Percentiles rank a stretch among this genome's conserved stretches.
Evolutionary conservation across 2,797 vertebrate species (phyloP).

Genomic region (Uromys caudimaculatus): DNA sequence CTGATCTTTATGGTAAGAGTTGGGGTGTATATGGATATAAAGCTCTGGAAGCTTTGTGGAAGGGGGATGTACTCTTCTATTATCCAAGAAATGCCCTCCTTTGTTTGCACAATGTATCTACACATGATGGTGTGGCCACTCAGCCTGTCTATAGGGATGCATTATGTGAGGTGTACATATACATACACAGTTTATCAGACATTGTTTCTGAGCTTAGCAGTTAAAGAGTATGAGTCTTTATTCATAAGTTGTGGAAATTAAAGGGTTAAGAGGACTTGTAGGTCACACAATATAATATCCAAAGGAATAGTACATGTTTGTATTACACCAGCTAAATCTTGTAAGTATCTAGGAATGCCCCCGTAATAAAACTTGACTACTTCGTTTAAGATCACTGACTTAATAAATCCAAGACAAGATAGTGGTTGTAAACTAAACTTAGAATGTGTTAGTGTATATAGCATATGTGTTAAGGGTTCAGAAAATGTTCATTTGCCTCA

Average conservation of each 20-base stretch:
- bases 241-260: constrained; percentile 25
- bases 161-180: neutral
- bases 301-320: constrained; percentile 34
- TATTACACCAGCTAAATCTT: constrained; percentile 34
- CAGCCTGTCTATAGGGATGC: neutral
- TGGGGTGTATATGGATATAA: neutral
- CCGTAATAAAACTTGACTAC: constrained; percentile 24
- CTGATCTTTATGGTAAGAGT: constrained; percentile 33
- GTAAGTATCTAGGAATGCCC: neutral
- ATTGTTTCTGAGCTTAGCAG: neutral
- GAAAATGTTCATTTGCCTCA: constrained; percentile 49
- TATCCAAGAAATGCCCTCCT: neutral
- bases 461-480: neutral
- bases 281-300: constrained; percentile 16
- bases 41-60: neutral
- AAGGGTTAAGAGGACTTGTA: neutral
- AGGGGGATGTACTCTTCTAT: neutral
- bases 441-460: neutral
- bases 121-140: neutral
- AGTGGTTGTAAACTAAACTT: constrained; percentile 19
- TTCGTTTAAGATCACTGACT: constrained; percentile 18
- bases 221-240: constrained; percentile 3
- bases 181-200: neutral
- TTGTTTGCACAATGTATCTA: neutral
- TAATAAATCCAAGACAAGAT: constrained; percentile 41